These are phyloP conservation scores for Anser brachyrhynchus DNA, from an alignment of 2,113 vertebrate species.

Conservation along the genomic window DNA sequence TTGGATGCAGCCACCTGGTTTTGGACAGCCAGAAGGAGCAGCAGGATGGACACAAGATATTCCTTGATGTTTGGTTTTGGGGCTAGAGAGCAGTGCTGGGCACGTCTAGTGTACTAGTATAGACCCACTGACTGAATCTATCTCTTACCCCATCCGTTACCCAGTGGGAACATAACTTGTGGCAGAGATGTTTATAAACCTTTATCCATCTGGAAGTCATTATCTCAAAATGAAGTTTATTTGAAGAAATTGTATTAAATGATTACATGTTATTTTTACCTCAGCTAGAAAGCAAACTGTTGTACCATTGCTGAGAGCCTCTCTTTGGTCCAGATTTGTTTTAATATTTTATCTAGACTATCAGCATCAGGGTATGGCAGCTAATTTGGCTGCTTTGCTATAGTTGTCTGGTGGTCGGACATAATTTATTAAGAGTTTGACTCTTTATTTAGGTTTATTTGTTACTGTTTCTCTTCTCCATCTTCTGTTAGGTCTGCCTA, in stretches of 20 bases:
- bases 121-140: background rate
- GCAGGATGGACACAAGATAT: background rate
- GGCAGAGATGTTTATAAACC: slow-evolving; percentile 54
- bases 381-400: slow-evolving; percentile 34
- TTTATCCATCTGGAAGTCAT: slow-evolving; percentile 54
- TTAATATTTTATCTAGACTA: slow-evolving; percentile 32
- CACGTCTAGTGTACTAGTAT: background rate
- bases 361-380: slow-evolving; percentile 34
- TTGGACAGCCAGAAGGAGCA: background rate
- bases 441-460: slow-evolving; percentile 38
- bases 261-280: slow-evolving; percentile 60
- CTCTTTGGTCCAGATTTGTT: slow-evolving; percentile 19
- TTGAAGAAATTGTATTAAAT: slow-evolving; percentile 63
- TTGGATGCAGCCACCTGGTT: background rate
- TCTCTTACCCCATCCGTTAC: background rate
- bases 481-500: background rate
- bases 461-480: slow-evolving; percentile 1
- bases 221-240: slow-evolving; percentile 61
- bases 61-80: background rate
- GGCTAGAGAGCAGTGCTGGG: background rate
- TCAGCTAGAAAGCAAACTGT: slow-evolving; percentile 6
- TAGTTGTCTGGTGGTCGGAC: background rate
- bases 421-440: slow-evolving; percentile 59
- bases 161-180: slow-evolving; percentile 15
- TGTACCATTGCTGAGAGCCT: slow-evolving; percentile 5